Base-by-base conservation (phyloP, 1,140 invertebrate species). In the Polypedilum vanderplanki region DNA sequence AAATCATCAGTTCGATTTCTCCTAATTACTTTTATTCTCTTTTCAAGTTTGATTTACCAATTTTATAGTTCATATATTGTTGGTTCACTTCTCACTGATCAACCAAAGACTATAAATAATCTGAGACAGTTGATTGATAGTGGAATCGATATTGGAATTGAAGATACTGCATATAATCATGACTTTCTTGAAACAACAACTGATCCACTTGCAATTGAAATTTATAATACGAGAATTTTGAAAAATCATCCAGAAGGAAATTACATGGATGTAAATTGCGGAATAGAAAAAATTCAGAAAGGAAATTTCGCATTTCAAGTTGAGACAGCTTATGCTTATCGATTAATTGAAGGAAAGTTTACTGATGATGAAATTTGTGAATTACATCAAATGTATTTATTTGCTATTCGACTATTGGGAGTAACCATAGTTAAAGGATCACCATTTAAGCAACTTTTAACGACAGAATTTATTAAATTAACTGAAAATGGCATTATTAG, bases 61-160 rank as follows among this genome's bases (percentile, higher is more conserved):
- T 89, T 88, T 77, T 90, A 89, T 80, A 87, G 86, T 0, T 88
- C 87, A 3, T 87, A 83, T 78, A 87, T 90, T 76, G 88, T 90
- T 1, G 87, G 87, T 8, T 87, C 85, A 2, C 79, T 90, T n/a
- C 79, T 90, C 7, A 85, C 87, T n/a, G 83, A 86, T 40, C 83
- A 84, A 41, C 83, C 85, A 5, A 81, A 81, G 41, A 86, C 82
- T 46, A 87, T 90, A 17, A 85, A 83, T 4, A 86, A 79, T 7
- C 17, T 89, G 0, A 76, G 79, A 40, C 84, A 87, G 77, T 78
- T 89, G 7, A 77, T 82, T 1, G 79, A 85, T 3, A 88, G 87
- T 77, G 81, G 82, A n/a, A 77, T 89, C 20, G 81, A 82, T 24
- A 78, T 87, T n/a, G 85, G 84, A 20, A 83, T 85, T 75, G 85